Percentiles rank a stretch among this genome's conserved stretches.
phyloP scores from a whole-genome alignment of 2,113 vertebrate species.

The Reinhardtius hippoglossoides region DNA sequence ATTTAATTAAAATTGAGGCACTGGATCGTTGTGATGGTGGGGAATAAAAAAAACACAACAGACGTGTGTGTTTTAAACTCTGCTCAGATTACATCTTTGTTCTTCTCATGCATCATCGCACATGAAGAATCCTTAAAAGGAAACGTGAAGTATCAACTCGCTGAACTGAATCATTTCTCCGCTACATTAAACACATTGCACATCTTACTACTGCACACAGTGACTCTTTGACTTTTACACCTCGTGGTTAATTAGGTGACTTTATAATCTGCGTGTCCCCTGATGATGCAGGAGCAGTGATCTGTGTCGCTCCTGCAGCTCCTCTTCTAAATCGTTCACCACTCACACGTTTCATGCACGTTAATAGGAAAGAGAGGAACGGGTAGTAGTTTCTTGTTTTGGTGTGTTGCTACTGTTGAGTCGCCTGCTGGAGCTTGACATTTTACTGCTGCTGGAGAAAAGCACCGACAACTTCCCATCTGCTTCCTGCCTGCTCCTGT shows the following conservation, averaged over 20 bases:
- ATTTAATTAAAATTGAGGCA: slow-evolving; percentile 55
- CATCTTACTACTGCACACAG: background rate
- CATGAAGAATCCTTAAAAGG: no score
- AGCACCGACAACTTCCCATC: slow-evolving; percentile 44
- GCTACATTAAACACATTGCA: no score
- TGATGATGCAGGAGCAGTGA: slow-evolving; percentile 23
- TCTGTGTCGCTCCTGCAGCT: slow-evolving; percentile 20
- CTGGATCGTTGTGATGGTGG: background rate
- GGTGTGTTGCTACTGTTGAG: slow-evolving; percentile 8
- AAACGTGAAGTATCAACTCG: no score
- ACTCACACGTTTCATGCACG: slow-evolving; percentile 47
- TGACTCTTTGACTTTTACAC: slow-evolving; percentile 23
- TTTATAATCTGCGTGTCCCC: slow-evolving; percentile 7
- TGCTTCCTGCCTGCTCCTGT: slow-evolving; percentile 40
- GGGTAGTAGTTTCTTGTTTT: background rate
- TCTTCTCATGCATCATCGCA: no score
- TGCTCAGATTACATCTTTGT: no score
- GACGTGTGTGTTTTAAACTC: background rate
- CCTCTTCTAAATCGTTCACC: slow-evolving; percentile 63
- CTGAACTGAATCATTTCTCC: no score
- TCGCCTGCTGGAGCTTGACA: no score
- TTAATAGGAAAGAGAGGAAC: slow-evolving; percentile 14
- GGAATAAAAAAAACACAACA: background rate
- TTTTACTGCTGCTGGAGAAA: slow-evolving; percentile 1
- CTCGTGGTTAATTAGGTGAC: slow-evolving; percentile 20